Evolutionary conservation across 2,797 vertebrate species (phyloP).

Genomic region (Podargus strigoides): DNA sequence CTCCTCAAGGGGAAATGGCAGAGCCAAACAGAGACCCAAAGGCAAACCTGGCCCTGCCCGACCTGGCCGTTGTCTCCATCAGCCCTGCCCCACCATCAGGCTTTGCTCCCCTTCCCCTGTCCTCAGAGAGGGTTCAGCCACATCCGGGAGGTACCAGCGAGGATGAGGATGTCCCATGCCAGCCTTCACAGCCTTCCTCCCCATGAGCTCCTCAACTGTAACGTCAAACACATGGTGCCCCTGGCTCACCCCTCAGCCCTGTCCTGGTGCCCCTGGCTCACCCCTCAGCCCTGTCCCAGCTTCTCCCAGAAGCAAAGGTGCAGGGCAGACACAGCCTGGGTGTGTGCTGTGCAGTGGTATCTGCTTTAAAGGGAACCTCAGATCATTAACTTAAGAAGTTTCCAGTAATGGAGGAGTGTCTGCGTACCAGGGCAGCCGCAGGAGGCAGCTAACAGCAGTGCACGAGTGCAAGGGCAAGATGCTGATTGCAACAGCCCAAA

Average conservation of each 20-base stretch:
- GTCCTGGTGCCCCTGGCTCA: too few relatives aligned
- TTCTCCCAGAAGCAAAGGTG: not conserved
- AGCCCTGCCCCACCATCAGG: not conserved
- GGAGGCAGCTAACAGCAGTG: not conserved
- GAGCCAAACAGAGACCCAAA: rapidly evolving
- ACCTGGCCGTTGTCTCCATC: rapidly evolving
- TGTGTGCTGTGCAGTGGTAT: rapidly evolving
- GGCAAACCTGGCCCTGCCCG: not conserved
- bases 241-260: not conserved
- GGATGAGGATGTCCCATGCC: not conserved
- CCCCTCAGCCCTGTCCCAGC: not conserved
- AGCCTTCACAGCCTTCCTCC: not conserved
- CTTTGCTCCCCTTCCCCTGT: not conserved
- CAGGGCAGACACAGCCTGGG: not conserved
- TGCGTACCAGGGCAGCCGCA: rapidly evolving
- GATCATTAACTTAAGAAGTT: not conserved
- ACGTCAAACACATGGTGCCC: rapidly evolving
- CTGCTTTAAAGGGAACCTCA: not conserved
- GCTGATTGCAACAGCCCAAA: not conserved
- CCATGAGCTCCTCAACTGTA: not conserved
- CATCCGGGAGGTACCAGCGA: not conserved
- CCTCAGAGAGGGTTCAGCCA: not conserved
- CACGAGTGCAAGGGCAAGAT: rapidly evolving
- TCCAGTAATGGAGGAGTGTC: not conserved
- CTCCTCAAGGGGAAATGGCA: not conserved